These are phyloP conservation scores for Aselliscus stoliczkanus DNA, from an alignment of 2,797 vertebrate species.

Conservation along the genomic window DNA sequence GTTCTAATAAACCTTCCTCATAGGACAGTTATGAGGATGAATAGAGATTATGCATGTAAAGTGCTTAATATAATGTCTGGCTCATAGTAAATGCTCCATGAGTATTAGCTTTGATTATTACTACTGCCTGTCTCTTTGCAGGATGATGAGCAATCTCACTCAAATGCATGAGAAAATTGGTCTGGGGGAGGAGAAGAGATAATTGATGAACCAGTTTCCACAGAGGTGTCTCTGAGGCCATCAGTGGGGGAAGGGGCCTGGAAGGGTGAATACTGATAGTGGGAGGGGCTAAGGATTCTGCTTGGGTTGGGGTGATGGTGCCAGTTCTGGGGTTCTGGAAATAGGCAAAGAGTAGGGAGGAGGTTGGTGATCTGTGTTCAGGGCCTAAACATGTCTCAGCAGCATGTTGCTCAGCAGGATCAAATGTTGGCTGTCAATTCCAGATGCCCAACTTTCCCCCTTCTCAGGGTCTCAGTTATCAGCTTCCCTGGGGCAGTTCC, in stretches of 20 bases:
- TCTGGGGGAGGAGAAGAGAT: constrained; percentile 30
- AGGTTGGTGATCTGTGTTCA: not conserved
- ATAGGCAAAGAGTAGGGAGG: not conserved
- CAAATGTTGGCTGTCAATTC: not conserved
- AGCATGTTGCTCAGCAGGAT: not conserved
- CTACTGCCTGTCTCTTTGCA: constrained; percentile 57
- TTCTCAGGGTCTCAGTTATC: not conserved
- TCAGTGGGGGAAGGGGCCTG: not conserved
- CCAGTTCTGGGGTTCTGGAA: not conserved
- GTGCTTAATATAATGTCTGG: constrained; percentile 51
- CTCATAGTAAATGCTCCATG: constrained; percentile 53
- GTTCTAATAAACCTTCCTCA: constrained; percentile 20
- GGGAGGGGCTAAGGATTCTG: not conserved
- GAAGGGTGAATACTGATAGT: constrained; percentile 34
- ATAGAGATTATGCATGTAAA: constrained; percentile 49
- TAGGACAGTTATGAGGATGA: not conserved
- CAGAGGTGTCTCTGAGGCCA: constrained; percentile 35
- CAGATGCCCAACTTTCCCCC: not conserved
- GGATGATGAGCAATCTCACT: constrained; percentile 43
- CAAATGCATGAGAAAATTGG: constrained; percentile 68
- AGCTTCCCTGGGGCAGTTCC: not conserved
- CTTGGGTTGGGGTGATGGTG: not conserved
- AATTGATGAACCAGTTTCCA: constrained; percentile 52
- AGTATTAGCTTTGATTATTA: constrained; percentile 58
- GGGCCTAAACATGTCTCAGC: not conserved